These are phyloP conservation scores for Phania funesta DNA, from an alignment of 2,888 invertebrate species.

Conservation along the genomic window DNA sequence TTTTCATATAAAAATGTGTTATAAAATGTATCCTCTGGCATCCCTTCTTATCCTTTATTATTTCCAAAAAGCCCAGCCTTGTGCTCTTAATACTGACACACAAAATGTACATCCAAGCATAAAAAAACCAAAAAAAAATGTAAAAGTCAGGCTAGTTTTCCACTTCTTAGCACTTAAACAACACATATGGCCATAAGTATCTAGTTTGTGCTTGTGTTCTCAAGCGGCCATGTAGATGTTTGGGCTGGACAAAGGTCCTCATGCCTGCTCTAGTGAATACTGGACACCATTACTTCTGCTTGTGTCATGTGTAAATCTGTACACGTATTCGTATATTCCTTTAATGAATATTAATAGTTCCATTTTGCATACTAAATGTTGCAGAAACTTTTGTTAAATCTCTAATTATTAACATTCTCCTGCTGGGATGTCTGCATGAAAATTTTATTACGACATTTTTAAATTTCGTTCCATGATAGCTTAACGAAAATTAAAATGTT, in stretches of 20 bases:
- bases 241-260: not conserved
- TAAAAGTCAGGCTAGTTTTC: slow-evolving; percentile 29
- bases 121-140: not conserved
- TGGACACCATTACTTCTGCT: too few relatives aligned
- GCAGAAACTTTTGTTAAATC: too few relatives aligned
- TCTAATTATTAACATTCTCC: too few relatives aligned
- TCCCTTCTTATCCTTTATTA: slow-evolving; percentile 46
- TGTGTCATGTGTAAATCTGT: too few relatives aligned
- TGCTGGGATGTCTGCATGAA: too few relatives aligned
- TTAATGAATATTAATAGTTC: too few relatives aligned
- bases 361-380: too few relatives aligned
- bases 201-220: not conserved
- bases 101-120: not conserved
- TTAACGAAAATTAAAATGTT: too few relatives aligned
- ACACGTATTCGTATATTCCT: too few relatives aligned
- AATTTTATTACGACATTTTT: too few relatives aligned
- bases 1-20: slow-evolving; percentile 5
- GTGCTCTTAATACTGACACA: not conserved
- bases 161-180: slow-evolving; percentile 18
- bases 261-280: too few relatives aligned
- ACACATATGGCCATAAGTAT: not conserved
- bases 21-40: slow-evolving; percentile 56
- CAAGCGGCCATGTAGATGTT: not conserved
- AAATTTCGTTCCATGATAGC: too few relatives aligned
- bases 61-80: slow-evolving; percentile 8